A percentile compares a stretch with the other conserved stretches of the same genome.
Evolutionary conservation across 2,888 invertebrate species (phyloP).

Genomic region (Ctena decussata): DNA sequence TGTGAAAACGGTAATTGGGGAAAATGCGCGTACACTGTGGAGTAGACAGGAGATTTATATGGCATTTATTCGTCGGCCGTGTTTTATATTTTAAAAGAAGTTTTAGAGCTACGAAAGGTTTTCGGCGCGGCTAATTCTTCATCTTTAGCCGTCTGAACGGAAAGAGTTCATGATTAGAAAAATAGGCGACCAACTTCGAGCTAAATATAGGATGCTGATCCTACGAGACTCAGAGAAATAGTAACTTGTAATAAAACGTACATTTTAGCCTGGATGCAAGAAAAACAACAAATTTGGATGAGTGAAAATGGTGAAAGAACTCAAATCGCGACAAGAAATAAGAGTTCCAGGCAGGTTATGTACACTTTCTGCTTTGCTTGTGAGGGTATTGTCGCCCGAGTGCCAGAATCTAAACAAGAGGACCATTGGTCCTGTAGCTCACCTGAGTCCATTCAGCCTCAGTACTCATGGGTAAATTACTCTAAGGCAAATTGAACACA

Average conservation of each 20-base stretch:
- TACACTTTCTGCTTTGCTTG: not conserved
- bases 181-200: not conserved
- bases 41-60: not conserved
- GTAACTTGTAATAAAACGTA: constrained; percentile 3
- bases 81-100: not conserved
- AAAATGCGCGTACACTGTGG: not conserved
- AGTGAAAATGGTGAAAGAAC: not conserved
- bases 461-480: no score
- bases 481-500: no score
- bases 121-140: not conserved
- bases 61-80: not conserved
- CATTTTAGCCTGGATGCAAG: not conserved
- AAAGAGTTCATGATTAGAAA: not conserved
- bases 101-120: not conserved
- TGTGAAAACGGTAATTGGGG: not conserved
- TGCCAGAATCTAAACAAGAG: not conserved
- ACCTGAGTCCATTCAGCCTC: no score
- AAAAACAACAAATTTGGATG: constrained; percentile 12
- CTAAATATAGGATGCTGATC: not conserved
- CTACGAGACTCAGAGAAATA: not conserved
- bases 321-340: not conserved
- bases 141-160: not conserved
- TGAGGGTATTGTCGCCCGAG: not conserved
- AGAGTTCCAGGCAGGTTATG: not conserved
- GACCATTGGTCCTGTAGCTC: no score